Base-by-base conservation (phyloP, 2,797 vertebrate species). In the Alectoris magna region DNA sequence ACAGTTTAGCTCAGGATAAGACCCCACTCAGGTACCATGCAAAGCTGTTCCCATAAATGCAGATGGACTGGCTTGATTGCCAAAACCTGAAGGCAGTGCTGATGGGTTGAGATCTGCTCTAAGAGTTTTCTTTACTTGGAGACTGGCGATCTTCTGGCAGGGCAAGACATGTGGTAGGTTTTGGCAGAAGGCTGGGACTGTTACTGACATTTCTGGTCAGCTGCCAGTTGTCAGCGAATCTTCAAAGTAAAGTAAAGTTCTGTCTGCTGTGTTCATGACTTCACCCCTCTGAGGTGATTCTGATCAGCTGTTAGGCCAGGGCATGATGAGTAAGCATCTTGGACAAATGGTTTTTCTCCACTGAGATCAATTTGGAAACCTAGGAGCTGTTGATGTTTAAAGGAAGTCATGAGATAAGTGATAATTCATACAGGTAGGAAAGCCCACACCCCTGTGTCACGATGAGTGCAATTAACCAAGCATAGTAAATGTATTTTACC, bases 381-480 rank as follows among this genome's bases (percentile, higher is more conserved):
- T 55, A 36, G n/a, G 34, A 63, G 36, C 69, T 68, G 11, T 43
- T 86, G 73, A 10, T 80, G 16, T 51, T 85, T 55, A 23, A 80
- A 81, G 29, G 22, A 77, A 74, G 17, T 75, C 1, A 12, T 60
- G 23, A 39, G 76, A 62, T 36, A 48, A 38, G 31, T 68, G 5
- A 7, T 62, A 34, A 21, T 83, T 74, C 34, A 77, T 80, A 55
- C 1, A 43, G 18, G 48, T 21, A 53, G 60, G 53, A 76, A 87
- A 77, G 31, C 6, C 36, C 6, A 4, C 44, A 53, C 55, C 41
- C 17, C 56, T 0, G 0, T 77, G 69, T 14, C 15, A 11, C 6
- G 6, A 48, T 79, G 17, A 68, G 29, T 74, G 44, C 26, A 8
- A 9, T 83, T 82, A 87, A 58, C 43, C 11, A 31, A 72, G 43